phyloP scores from a whole-genome alignment of 2,797 vertebrate genomes.

The Masticophis lateralis region DNA sequence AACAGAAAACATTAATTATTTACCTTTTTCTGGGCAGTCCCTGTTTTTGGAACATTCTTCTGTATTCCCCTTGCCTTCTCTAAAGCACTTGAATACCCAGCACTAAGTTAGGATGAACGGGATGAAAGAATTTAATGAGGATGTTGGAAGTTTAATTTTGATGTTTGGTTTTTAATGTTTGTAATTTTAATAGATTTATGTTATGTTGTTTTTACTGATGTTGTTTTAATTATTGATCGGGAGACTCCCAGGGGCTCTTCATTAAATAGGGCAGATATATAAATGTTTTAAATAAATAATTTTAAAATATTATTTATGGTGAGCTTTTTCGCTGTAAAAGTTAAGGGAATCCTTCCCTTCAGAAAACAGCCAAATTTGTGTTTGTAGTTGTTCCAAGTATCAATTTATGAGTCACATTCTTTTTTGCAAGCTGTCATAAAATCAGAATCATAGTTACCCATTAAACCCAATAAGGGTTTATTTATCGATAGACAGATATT shows the following conservation, averaged over 20 bases:
- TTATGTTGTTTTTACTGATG: not conserved
- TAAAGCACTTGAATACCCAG: not conserved
- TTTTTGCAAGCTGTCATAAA: not conserved
- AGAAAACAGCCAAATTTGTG: not conserved
- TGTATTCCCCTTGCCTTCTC: not conserved
- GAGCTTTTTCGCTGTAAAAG: not conserved
- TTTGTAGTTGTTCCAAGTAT: not conserved
- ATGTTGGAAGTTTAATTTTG: not conserved
- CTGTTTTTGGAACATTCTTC: not conserved
- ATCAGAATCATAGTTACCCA: not conserved
- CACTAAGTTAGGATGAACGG: not conserved
- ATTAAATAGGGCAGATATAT: not conserved
- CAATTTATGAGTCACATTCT: not conserved
- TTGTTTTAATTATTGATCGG: not conserved
- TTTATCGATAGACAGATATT: not conserved
- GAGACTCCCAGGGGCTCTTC: not conserved
- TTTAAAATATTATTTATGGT: slow-evolving; percentile 4
- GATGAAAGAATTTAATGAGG: not conserved
- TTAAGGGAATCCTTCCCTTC: not conserved
- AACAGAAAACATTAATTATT: not conserved
- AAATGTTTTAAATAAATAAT: not conserved
- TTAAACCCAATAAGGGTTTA: not conserved
- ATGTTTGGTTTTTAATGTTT: not conserved
- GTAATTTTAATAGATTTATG: not conserved
- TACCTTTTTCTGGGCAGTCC: not conserved